A percentile compares a stretch with the other conserved stretches of the same genome.
phyloP scores from a whole-genome alignment of 35 echinoderm and acorn worm species.

The Amphiura filiformis region DNA sequence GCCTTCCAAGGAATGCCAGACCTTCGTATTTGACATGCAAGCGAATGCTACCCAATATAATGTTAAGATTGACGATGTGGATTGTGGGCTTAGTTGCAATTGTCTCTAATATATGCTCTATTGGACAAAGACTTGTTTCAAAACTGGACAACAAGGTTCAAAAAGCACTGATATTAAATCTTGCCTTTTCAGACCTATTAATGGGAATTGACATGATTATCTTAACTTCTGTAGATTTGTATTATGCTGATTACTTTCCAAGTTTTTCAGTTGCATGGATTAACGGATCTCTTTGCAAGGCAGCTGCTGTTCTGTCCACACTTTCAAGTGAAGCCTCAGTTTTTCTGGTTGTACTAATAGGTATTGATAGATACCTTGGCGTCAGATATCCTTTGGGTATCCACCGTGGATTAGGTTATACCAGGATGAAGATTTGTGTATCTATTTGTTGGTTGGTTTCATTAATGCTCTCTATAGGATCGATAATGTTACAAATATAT shows the following conservation, averaged over 20 bases:
- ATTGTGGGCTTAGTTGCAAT: too few species aligned
- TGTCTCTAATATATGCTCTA: too few species aligned
- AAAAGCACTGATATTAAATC: conserved; percentile 11
- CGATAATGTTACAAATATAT: too few species aligned
- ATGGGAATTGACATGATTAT: conserved; percentile 46
- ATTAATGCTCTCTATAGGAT: too few species aligned
- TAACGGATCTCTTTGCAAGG: not conserved
- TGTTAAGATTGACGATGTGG: too few species aligned
- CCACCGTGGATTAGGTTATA: too few species aligned
- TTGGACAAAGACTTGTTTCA: too few species aligned
- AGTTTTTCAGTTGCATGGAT: conserved; percentile 23
- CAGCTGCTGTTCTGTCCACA: conserved; percentile 29
- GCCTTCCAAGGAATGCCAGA: too few species aligned
- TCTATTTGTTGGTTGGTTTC: too few species aligned
- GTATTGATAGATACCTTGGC: conserved; percentile 38
- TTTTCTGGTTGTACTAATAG: conserved; percentile 32
- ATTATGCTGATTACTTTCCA: conserved; percentile 17
- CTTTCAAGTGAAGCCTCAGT: conserved; percentile 47
- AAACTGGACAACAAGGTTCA: not conserved
- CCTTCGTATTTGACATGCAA: too few species aligned
- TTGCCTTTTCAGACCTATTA: conserved; percentile 27
- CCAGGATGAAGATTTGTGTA: too few species aligned
- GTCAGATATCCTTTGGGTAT: conserved; percentile 37
- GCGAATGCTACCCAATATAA: too few species aligned
- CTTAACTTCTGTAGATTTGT: not conserved